Conservation (phyloP, 2,888 invertebrate genomes). For the Zygothrica quintamaculata region DNA sequence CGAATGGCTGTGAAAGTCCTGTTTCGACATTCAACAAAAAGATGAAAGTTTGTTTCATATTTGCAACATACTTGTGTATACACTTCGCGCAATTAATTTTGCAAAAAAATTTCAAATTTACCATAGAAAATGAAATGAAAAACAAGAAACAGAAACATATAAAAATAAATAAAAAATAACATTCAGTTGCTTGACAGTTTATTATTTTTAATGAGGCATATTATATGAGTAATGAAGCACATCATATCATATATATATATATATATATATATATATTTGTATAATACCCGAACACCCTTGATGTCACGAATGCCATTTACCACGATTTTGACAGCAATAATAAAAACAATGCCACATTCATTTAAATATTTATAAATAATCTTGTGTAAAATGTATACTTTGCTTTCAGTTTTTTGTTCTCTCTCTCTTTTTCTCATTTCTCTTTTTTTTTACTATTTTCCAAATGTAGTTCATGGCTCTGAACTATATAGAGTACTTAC, state of each 20-base stretch:
- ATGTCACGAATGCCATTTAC: slow-evolving; percentile 20
- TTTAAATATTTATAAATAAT: slow-evolving; percentile 63
- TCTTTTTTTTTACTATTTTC: slow-evolving; percentile 3
- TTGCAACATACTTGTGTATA: slow-evolving; percentile 44
- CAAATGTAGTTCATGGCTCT: slow-evolving; percentile 35
- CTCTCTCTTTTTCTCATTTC: too few relatives aligned
- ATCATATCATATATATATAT: slow-evolving; percentile 24
- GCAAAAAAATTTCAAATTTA: slow-evolving; percentile 59
- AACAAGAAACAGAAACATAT: background rate
- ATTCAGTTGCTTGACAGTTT: slow-evolving; percentile 72
- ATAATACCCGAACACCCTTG: slow-evolving; percentile 13
- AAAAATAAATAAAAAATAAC: slow-evolving; percentile 34
- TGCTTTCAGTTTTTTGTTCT: too few relatives aligned
- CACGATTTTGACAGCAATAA: slow-evolving; percentile 64
- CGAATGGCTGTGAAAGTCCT: slow-evolving; percentile 27
- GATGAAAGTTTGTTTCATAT: slow-evolving; percentile 58
- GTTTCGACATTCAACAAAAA: slow-evolving; percentile 1
- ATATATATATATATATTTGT: too few relatives aligned
- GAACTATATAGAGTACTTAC: slow-evolving; percentile 29
- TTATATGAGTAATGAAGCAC: slow-evolving; percentile 60
- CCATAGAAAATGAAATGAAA: slow-evolving; percentile 26
- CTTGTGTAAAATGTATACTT: slow-evolving; percentile 24
- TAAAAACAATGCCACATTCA: slow-evolving; percentile 64
- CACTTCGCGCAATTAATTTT: slow-evolving; percentile 75
- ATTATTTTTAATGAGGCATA: slow-evolving; percentile 78